Base-by-base conservation (phyloP, 2,113 vertebrate genomes). In the Embiotoca jacksoni region DNA sequence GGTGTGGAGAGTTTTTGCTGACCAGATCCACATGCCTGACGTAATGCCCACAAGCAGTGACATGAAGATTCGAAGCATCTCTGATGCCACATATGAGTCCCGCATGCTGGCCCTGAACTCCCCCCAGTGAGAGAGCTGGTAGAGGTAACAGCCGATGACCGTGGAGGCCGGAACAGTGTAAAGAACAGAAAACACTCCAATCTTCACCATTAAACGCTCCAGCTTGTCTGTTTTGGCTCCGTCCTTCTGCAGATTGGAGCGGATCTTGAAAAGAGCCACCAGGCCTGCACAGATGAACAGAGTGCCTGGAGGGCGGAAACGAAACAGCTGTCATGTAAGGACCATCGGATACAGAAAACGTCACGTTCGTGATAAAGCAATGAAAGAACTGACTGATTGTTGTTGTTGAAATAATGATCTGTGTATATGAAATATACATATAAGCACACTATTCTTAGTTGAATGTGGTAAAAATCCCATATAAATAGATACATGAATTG, bases 1-100 rank as follows among this genome's bases (percentile, higher is more conserved):
- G 0, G 98, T 98, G 93, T 99, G 97, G 47, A 99, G 95, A 9
- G 98, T 99, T 88, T 99, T 99, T 63, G 98, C 98, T 1, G 98
- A 99, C 98, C 98, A 99, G 90, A 99, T 98, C 98, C 98, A 99
- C 98, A 99, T 99, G 80, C 98, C 97, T 2, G 98, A 99, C 0
- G 98, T 99, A 91, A 99, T 99, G 82, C 98, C 98, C 75, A 99
- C 98, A 7, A 99, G 93, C 82, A 99, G 93, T 33, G 97, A 98
- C 98, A 99, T 99, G 85, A 99, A 99, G 79, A 99, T 99, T 81
- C 97, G 97, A 13, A 99, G 95, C 98, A 99, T 99, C 89, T 99
- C 98, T 16, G 98, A 97, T 0, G 97, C 97, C 91, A 97, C 96
- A 31, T 98, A 98, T 15, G 98, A 97, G 91, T 98, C 96, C 35